Conservation (phyloP, 1,140 invertebrate genomes). For the Tetramorium parvispinum region DNA sequence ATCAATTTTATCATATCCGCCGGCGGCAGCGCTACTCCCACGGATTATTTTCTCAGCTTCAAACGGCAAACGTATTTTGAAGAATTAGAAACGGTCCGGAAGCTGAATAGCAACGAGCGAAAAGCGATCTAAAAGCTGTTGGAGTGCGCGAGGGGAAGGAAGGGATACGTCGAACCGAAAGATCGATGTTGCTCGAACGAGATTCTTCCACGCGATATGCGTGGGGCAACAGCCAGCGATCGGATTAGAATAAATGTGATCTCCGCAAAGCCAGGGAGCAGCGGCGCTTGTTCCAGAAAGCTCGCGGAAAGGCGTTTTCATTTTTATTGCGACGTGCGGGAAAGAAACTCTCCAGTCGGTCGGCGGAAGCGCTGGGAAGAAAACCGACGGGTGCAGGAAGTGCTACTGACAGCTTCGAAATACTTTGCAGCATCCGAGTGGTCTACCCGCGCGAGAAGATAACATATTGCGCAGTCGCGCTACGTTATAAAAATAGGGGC, state of each 20-base stretch:
- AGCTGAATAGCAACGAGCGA: constrained; percentile 4
- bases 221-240: constrained; percentile 25
- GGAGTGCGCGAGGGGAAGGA: background rate
- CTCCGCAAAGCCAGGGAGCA: background rate
- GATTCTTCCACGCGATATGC: constrained; percentile 48
- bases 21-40: background rate
- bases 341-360: constrained; percentile 21
- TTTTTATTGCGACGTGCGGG: constrained; percentile 39
- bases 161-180: constrained; percentile 12
- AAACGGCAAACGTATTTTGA: constrained; percentile 25
- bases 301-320: constrained; percentile 11
- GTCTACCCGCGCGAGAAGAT: constrained; percentile 25
- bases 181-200: constrained; percentile 33
- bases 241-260: constrained; percentile 54
- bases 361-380: constrained; percentile 9
- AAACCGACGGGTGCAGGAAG: constrained; percentile 30
- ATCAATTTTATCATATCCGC: background rate
- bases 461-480: constrained; percentile 13
- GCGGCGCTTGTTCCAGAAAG: constrained; percentile 7
- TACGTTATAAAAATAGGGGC: constrained; percentile 40
- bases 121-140: constrained; percentile 3
- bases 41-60: constrained; percentile 31
- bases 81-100: constrained; percentile 2
- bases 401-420: constrained; percentile 56
- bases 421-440: constrained; percentile 46